phyloP scores from a whole-genome alignment of 2,888 invertebrate genomes.

The Auanema sp. region DNA sequence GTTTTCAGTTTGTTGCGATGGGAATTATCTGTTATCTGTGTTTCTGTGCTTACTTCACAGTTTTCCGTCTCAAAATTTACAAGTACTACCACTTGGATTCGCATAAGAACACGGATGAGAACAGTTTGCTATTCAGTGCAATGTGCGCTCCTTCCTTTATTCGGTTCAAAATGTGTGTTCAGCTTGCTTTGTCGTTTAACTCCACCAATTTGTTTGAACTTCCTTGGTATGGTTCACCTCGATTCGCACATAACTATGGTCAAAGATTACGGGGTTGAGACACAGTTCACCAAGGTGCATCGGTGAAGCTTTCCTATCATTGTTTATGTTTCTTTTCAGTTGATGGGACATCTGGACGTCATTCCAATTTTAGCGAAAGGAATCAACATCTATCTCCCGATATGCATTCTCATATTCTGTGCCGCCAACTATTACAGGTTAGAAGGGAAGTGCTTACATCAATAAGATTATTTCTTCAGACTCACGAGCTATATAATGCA shows the following conservation, averaged over 20 bases:
- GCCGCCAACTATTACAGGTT: slow-evolving; percentile 74
- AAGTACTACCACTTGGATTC: slow-evolving; percentile 96
- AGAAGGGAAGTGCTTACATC: background rate
- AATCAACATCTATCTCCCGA: slow-evolving; percentile 98
- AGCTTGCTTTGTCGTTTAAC: slow-evolving; percentile 80
- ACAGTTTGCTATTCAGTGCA: slow-evolving; percentile 96
- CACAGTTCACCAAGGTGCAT: slow-evolving; percentile 83
- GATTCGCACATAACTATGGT: slow-evolving; percentile 73
- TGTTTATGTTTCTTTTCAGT: slow-evolving; percentile 65
- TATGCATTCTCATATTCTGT: slow-evolving; percentile 89
- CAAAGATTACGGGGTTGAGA: slow-evolving; percentile 70
- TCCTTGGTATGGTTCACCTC: slow-evolving; percentile 93
- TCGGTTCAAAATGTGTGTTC: slow-evolving; percentile 26
- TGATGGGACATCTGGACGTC: slow-evolving; percentile 99
- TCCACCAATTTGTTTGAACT: slow-evolving; percentile 96
- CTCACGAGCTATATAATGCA: slow-evolving; percentile 87
- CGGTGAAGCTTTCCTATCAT: background rate
- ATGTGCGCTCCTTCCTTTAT: slow-evolving; percentile 72
- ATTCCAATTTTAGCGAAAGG: slow-evolving; percentile 93
- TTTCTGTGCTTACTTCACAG: slow-evolving; percentile 95
- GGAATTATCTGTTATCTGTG: slow-evolving; percentile 89
- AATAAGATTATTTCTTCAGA: slow-evolving; percentile 80
- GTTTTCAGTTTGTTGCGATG: slow-evolving; percentile 81
- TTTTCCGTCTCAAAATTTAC: slow-evolving; percentile 89
- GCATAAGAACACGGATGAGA: slow-evolving; percentile 96